Evolutionary conservation across 2,113 vertebrate genomes (phyloP), one percentile per base, ranked within the genome.

Genomic region (Larimichthys polyactis): DNA sequence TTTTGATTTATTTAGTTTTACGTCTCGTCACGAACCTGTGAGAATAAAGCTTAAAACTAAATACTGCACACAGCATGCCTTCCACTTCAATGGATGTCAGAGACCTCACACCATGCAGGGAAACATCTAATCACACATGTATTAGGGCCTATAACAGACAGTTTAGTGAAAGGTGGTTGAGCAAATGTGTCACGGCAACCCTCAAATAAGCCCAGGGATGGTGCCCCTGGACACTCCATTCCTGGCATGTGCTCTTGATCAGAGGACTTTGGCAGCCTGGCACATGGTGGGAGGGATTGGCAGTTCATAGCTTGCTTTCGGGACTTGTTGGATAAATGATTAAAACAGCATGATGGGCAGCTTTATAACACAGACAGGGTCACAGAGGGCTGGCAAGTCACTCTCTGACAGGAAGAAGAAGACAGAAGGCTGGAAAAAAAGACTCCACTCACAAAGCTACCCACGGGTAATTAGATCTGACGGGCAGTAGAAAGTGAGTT

Each of bases 331-430:
- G 89, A 89, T 71, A 85, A 86, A 89, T 85, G 59, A 89, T 90
- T 90, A 89, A 87, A 90, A 87, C 83, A 77, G 84, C 60, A 75
- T 88, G 86, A 89, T 87, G 81, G 92, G 85, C 82, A 87, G 89
- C 78, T 89, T 88, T 87, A 81, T 52, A 86, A 90, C 91, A 69
- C 59, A 72, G 79, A 78, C 46, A 27, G 83, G 83, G 87, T 90
- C 83, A 72, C 48, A 29, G 64, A 78, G 79, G 54, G 59, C 83
- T 80, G 81, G 62, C 22, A 57, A 85, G 83, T 72, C 75, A 27
- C 52, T 73, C 65, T 22, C 73, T 75, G 69, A 87, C 71, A 77
- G 82, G 52, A 73, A 64, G 29, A 62, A 15, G 81, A 70, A 14
- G 27, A 27, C 27, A 27, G 43, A 46, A 46, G 19, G 11, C 5